Conservation (phyloP, 2,113 vertebrate genomes). For the Nymphicus hollandicus region DNA sequence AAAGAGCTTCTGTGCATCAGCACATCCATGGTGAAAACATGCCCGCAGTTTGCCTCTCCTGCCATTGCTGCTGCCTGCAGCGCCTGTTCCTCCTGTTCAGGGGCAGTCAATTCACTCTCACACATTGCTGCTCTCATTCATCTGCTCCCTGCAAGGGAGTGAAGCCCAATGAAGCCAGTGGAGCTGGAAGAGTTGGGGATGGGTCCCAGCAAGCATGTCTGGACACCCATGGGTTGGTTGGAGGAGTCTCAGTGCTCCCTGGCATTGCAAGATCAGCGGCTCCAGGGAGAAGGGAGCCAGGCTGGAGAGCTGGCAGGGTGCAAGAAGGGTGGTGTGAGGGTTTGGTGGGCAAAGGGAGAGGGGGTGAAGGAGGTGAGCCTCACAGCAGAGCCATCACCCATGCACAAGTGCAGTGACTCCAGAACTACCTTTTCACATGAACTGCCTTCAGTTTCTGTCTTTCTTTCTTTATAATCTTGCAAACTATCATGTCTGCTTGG, state of each 20-base stretch:
- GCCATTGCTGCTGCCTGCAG: background rate
- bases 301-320: background rate
- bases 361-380: rapidly evolving
- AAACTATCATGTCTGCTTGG: background rate
- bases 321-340: background rate
- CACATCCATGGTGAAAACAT: background rate
- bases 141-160: background rate
- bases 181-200: background rate
- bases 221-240: background rate
- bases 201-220: background rate
- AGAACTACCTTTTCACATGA: background rate
- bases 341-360: background rate
- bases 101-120: background rate
- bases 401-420: background rate
- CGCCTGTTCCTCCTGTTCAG: background rate
- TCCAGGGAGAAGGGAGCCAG: background rate
- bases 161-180: background rate
- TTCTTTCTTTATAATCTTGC: background rate
- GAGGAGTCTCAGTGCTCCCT: background rate
- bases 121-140: background rate
- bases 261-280: background rate
- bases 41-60: background rate
- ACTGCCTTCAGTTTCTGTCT: background rate
- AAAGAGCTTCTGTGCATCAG: background rate
- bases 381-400: rapidly evolving